These are phyloP conservation scores for Bubo bubo DNA, from an alignment of 2,113 vertebrate species.

Conservation along the genomic window DNA sequence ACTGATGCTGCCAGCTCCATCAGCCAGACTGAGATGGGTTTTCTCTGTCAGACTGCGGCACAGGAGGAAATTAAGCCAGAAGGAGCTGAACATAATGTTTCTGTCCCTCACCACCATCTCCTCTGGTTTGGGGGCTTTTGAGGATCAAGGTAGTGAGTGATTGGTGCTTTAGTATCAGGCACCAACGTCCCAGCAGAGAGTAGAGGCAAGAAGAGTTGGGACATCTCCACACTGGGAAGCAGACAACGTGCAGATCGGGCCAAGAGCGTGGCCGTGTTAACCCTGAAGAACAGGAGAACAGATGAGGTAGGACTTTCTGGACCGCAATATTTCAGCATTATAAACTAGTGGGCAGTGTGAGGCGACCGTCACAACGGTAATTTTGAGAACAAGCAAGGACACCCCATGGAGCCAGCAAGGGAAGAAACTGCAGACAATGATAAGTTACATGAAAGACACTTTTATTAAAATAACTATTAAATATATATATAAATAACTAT, in stretches of 20 bases:
- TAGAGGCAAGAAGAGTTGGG: neutral
- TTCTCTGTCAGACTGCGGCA: neutral
- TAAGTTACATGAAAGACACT: neutral
- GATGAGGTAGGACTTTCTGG: neutral
- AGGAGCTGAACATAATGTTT: neutral
- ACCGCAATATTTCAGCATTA: neutral
- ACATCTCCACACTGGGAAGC: neutral
- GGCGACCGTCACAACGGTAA: neutral
- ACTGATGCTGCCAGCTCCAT: neutral
- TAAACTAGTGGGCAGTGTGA: fast-evolving
- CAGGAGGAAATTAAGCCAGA: neutral
- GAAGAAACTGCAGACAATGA: neutral
- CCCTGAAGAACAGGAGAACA: neutral
- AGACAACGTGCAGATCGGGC: neutral
- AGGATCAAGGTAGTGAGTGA: neutral
- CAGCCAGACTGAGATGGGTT: neutral
- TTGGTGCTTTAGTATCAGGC: neutral
- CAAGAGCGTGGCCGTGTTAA: neutral
- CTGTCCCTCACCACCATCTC: neutral
- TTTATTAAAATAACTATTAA: neutral
- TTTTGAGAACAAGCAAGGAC: neutral
- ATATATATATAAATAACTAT: too few species aligned
- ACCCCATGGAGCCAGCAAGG: neutral
- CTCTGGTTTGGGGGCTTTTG: neutral
- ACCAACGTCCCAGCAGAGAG: neutral